Evolutionary conservation across 2,113 vertebrate species (phyloP).

Genomic region (Bostrychus sinensis): DNA sequence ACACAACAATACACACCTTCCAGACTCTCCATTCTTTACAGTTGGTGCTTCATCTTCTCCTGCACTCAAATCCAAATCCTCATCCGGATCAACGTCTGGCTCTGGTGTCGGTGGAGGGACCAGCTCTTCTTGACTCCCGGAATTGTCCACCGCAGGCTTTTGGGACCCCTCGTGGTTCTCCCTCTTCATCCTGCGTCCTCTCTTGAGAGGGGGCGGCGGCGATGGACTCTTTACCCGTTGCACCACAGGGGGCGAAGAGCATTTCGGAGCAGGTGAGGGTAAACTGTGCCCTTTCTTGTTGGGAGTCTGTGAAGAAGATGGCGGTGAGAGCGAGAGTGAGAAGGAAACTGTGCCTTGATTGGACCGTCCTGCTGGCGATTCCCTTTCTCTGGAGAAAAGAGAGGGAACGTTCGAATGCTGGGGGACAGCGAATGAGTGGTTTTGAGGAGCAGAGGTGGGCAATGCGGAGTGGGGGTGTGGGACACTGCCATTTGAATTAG

Average conservation of each 20-base stretch:
- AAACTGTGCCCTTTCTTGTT: slow-evolving; percentile 52
- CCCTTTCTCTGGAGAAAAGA: slow-evolving; percentile 73
- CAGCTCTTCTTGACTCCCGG: slow-evolving; percentile 66
- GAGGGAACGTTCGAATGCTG: slow-evolving; percentile 63
- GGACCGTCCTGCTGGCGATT: slow-evolving; percentile 52
- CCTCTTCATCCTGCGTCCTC: slow-evolving; percentile 74
- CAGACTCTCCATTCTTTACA: slow-evolving; percentile 71
- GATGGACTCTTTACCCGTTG: slow-evolving; percentile 63
- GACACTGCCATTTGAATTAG: slow-evolving; percentile 57
- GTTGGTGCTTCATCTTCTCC: slow-evolving; percentile 64
- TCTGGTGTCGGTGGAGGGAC: slow-evolving; percentile 73
- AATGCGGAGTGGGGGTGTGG: slow-evolving; percentile 56
- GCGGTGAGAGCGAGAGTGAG: slow-evolving; percentile 74
- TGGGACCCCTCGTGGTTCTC: slow-evolving; percentile 66
- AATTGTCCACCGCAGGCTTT: slow-evolving; percentile 60
- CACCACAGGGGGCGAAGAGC: not conserved
- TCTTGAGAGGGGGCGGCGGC: slow-evolving; percentile 57
- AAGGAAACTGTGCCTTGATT: slow-evolving; percentile 68
- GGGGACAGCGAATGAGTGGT: slow-evolving; percentile 69
- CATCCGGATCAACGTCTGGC: slow-evolving; percentile 70
- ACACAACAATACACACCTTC: slow-evolving; percentile 55
- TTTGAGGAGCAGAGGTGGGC: slow-evolving; percentile 43
- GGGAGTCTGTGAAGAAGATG: slow-evolving; percentile 31
- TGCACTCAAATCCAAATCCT: slow-evolving; percentile 70
- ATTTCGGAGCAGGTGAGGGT: slow-evolving; percentile 31